Conservation (phyloP, 2,113 vertebrate genomes). For the Lasiurus borealis region DNA sequence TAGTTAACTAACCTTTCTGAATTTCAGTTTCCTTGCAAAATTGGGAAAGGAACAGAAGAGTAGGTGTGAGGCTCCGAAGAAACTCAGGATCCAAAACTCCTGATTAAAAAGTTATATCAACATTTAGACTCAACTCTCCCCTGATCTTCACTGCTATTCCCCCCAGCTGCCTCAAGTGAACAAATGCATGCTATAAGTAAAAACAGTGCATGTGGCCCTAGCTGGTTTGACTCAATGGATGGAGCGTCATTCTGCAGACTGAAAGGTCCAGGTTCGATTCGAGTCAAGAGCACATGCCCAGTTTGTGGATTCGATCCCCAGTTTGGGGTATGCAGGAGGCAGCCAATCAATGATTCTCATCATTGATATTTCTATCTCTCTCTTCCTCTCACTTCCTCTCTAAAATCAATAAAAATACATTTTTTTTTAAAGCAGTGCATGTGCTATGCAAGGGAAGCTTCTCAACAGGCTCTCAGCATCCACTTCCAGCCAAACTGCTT, state of each 20-base stretch:
- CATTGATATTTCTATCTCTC: too few relatives aligned
- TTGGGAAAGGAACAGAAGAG: not conserved
- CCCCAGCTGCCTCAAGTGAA: not conserved
- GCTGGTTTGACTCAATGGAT: too few relatives aligned
- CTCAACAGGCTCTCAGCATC: not conserved
- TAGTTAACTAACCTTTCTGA: slow-evolving; percentile 35
- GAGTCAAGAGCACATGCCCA: too few relatives aligned
- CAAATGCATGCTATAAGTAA: not conserved
- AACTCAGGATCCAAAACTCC: not conserved
- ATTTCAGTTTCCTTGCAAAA: slow-evolving; percentile 8
- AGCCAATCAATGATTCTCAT: too few relatives aligned
- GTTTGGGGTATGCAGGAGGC: too few relatives aligned
- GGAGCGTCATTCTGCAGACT: too few relatives aligned
- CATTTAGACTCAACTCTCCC: not conserved
- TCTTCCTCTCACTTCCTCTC: too few relatives aligned
- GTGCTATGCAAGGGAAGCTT: not conserved
- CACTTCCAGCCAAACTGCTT: not conserved
- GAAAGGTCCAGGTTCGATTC: too few relatives aligned
- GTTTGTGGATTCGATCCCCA: too few relatives aligned
- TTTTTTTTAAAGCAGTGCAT: not conserved
- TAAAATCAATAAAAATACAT: too few relatives aligned
- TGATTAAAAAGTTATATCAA: not conserved
- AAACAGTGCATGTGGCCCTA: not conserved
- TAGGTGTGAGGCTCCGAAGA: not conserved
- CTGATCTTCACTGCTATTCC: not conserved